Evolutionary conservation across 2,888 invertebrate genomes (phyloP), one percentile per base, ranked within the genome.

Genomic region (Noctuana brunneofusca): DNA sequence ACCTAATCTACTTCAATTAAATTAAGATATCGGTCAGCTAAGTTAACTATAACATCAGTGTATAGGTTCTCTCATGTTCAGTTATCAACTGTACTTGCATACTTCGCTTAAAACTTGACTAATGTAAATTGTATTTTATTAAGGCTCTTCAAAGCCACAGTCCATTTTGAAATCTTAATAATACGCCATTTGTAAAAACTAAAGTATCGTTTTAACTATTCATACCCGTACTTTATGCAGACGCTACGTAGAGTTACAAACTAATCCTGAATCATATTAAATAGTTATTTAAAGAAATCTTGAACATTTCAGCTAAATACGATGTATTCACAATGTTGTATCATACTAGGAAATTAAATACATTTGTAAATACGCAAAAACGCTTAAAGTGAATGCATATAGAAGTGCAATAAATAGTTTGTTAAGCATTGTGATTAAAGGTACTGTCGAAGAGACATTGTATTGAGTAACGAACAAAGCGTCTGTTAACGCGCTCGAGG

Each of bases 391-490:
- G 16, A n/a, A 41, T 16, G 41, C 16, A 41, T 41, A 41, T 41
- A 12, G 1, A 8, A 41, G 16, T 41, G 41, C 41, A 41, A 41
- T 41, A 41, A 46, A 46, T 49, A 49, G 8, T 24, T 49, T 20
- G 9, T 49, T 49, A 49, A 49, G 49, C 4, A 48, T 43, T 49
- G 49, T 49, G 49, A 49, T 48, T 48, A 12, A 49, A 27, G 27
- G 49, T 49, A 49, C 24, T n/a, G 48, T 16, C 38, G 58, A 41
- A 50, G 41, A 41, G 14, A 58, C 20, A 32, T 27, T 38, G n/a
- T 41, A 41, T 49, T 5, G 11, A 30, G 18, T 43, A 14, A 14
- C 12, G 32, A 64, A 54, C 14, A 58, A 54, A 18, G 14, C 22
- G 48, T 8, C 46, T 55, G 16, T 53, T 49, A 14, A 43, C 52